Percentiles rank a stretch among this genome's conserved stretches.
Conservation (phyloP, 2,797 vertebrate genomes). For the Sparus aurata region DNA sequence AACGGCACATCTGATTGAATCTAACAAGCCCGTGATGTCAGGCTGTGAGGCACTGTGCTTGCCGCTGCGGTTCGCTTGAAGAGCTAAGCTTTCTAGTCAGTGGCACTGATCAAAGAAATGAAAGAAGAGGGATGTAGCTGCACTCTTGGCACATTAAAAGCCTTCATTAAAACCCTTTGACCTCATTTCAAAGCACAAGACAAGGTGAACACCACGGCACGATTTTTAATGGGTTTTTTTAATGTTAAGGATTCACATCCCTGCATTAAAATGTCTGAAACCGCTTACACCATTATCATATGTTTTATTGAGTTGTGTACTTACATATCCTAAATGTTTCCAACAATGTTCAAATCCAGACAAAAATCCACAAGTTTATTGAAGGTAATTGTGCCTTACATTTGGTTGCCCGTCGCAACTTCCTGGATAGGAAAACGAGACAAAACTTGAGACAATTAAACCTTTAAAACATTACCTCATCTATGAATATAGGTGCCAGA, state of each 20-base stretch:
- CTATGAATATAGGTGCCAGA: too few species aligned
- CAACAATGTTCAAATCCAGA: too few species aligned
- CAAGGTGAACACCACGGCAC: slow-evolving; percentile 9
- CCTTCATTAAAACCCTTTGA: slow-evolving; percentile 59
- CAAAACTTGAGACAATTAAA: too few species aligned
- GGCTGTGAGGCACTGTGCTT: slow-evolving; percentile 3
- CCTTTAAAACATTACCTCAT: too few species aligned
- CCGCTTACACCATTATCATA: too few species aligned
- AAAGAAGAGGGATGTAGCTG: slow-evolving; percentile 42
- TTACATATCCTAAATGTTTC: too few species aligned
- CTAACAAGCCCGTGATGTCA: slow-evolving; percentile 39
- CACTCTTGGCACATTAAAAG: slow-evolving; percentile 45
- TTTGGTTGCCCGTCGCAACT: too few species aligned
- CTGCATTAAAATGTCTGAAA: not conserved
- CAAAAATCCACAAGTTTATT: too few species aligned
- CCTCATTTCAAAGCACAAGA: slow-evolving; percentile 45
- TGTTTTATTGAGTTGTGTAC: too few species aligned
- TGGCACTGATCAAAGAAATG: slow-evolving; percentile 58
- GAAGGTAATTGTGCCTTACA: too few species aligned
- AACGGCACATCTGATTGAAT: slow-evolving; percentile 26
- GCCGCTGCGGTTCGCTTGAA: slow-evolving; percentile 14
- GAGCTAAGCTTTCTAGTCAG: slow-evolving; percentile 36
- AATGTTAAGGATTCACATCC: slow-evolving; percentile 12
- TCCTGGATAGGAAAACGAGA: too few species aligned
- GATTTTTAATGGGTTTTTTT: slow-evolving; percentile 12